phyloP scores from a whole-genome alignment of 2,113 vertebrate genomes.

The Coregonus clupeaformis region DNA sequence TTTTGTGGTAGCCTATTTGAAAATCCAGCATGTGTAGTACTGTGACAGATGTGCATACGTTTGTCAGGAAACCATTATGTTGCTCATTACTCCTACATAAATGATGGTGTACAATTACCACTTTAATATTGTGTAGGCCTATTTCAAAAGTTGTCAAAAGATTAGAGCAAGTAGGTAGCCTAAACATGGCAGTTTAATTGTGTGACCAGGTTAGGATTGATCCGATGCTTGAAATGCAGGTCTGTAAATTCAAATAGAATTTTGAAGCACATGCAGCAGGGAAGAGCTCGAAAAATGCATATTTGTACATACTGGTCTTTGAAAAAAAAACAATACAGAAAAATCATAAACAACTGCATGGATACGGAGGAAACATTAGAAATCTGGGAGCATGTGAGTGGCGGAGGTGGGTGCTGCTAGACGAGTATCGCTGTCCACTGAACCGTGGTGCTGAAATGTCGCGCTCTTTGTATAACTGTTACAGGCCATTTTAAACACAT shows the following conservation, averaged over 20 bases:
- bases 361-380: not conserved
- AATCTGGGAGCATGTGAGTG: not conserved
- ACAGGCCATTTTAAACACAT: not conserved
- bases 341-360: not conserved
- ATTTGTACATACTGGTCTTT: not conserved
- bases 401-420: not conserved
- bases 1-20: no score
- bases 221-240: not conserved
- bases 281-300: not conserved
- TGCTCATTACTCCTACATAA: not conserved
- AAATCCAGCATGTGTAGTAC: no score
- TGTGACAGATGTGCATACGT: no score
- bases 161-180: not conserved
- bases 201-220: not conserved
- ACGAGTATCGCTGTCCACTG: conserved; percentile 26
- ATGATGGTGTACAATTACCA: no score
- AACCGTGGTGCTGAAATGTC: conserved; percentile 25
- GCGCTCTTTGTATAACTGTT: not conserved
- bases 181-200: no score
- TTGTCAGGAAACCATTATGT: not conserved
- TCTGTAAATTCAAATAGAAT: not conserved
- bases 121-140: not conserved
- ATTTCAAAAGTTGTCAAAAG: not conserved
- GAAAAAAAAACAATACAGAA: not conserved
- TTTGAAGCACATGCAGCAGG: not conserved